A percentile compares a stretch with the other conserved stretches of the same genome.
phyloP scores from a whole-genome alignment of 1,140 invertebrate species.

The Ganaspis sp. region DNA sequence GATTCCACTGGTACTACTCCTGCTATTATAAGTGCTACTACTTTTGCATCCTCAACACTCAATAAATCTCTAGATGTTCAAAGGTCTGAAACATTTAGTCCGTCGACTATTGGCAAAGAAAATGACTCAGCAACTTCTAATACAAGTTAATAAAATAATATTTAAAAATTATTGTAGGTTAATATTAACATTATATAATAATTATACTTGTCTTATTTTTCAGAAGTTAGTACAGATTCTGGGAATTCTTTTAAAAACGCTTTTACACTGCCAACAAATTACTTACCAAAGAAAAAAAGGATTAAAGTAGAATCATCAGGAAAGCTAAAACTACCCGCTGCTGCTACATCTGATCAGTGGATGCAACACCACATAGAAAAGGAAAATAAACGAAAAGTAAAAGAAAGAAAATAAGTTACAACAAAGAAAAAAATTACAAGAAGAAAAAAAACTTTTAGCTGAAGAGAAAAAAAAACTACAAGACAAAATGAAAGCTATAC shows the following conservation, averaged over 20 bases:
- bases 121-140: conserved; percentile 28
- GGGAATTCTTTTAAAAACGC: conserved; percentile 31
- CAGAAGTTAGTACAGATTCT: too few relatives aligned
- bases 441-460: conserved; percentile 32
- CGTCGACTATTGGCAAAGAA: too few relatives aligned
- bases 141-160: conserved; percentile 28
- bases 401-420: conserved; percentile 30
- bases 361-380: not conserved
- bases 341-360: conserved; percentile 34
- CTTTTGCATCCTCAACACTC: not conserved
- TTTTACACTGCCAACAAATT: conserved; percentile 36
- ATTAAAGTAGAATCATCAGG: conserved; percentile 29
- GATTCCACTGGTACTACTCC: conserved; percentile 4
- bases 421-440: conserved; percentile 34
- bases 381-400: too few relatives aligned
- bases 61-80: conserved; percentile 8
- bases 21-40: too few relatives aligned
- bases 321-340: conserved; percentile 33
- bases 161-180: conserved; percentile 17
- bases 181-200: conserved; percentile 8
- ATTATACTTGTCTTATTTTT: too few relatives aligned
- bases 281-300: conserved; percentile 37
- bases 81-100: too few relatives aligned
- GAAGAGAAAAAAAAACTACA: conserved; percentile 30
- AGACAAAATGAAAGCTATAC: conserved; percentile 38